Evolutionary conservation across 2,113 vertebrate genomes (phyloP), one percentile per base, ranked within the genome.

Genomic region (Neomonachus schauinslandi): DNA sequence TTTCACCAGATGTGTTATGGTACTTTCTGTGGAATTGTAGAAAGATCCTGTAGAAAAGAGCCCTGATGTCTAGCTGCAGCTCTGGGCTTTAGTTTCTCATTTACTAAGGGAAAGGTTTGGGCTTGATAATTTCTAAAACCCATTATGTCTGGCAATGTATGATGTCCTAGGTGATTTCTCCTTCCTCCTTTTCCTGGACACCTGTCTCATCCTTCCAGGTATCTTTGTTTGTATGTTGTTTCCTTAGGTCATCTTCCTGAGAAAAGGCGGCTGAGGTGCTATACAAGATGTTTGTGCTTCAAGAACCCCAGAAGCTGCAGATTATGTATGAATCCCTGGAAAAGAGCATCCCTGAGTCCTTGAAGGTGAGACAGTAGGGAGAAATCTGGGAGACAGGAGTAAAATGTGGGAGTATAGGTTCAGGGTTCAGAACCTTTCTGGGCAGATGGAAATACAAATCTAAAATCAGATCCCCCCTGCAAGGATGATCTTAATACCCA

Each of bases 271-370:
- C 33, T 49, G 28, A 86, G 53, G 33, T 42, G 6, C 33, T 51
- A 24, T 31, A 5, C 28, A 83, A 76, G 84, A 97, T 95, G 96
- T 46, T 89, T 53, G 82, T 95, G 51, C 63, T 95, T 74, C 69
- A 16, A 15, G 83, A 80, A 22, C 1, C 46, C 51, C 67, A 46
- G 51, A 42, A 88, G 21, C 77, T 97, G 21, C 76, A 97, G 51
- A n/a, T n/a, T 28, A 59, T 92, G 9, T 74, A 83, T 61, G 76
- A 85, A 7, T 92, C 93, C 33, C 72, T 97, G 51, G 89, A 82
- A 87, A 59, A 95, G 16, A 76, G 31, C 59, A 53, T 39, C 28
- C 95, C 92, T 36, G 95, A 91, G 31, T 91, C 92, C 46, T 15
- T 65, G 19, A 96, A 94, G 95, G 95, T 96, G 39, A 94, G 74